phyloP scores from a whole-genome alignment of 2,113 vertebrate species.

The Stegostoma tigrinum region DNA sequence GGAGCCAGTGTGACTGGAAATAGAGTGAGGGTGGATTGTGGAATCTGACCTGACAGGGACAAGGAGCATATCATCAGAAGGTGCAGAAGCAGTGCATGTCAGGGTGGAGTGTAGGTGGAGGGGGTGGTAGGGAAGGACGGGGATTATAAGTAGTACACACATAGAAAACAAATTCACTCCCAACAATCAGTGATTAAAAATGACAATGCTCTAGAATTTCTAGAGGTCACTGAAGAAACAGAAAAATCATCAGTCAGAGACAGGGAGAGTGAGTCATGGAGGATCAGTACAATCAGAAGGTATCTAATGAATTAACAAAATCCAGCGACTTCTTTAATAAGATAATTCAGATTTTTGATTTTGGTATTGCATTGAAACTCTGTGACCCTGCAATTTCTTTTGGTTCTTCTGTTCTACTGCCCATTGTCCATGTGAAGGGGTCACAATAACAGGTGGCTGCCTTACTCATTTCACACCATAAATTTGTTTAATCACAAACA shows the following conservation, averaged over 20 bases:
- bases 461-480: not conserved
- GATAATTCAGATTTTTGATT: not conserved
- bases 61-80: not conserved
- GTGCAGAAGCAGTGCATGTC: not conserved
- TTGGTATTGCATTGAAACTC: not conserved
- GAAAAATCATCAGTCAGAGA: not conserved
- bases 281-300: too few species aligned
- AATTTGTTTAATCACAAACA: not conserved
- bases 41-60: not conserved
- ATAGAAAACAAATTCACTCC: not conserved
- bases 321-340: not conserved
- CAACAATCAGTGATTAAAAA: not conserved
- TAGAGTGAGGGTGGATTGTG: not conserved
- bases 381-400: not conserved
- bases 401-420: not conserved
- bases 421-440: not conserved
- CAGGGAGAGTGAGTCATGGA: not conserved
- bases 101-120: not conserved
- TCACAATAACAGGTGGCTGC: not conserved
- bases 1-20: not conserved
- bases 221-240: not conserved
- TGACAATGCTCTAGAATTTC: not conserved
- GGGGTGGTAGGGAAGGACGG: not conserved
- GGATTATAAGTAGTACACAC: not conserved
- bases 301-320: not conserved